Evolutionary conservation across 2,888 invertebrate species (phyloP).

Genomic region (Oligia latruncula): DNA sequence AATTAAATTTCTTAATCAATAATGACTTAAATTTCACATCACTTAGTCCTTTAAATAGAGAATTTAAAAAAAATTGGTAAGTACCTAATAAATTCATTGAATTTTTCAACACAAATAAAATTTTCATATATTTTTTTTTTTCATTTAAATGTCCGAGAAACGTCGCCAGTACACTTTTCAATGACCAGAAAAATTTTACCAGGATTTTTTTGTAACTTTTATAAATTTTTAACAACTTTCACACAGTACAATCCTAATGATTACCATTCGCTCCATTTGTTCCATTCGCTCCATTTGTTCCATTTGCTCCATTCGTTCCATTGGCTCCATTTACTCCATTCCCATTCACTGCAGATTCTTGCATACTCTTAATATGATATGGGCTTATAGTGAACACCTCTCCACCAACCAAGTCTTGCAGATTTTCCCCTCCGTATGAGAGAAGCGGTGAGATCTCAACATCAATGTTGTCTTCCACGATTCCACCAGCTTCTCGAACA

Average conservation of each 20-base stretch:
- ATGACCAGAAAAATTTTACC: neutral
- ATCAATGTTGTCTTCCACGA: conserved; percentile 91
- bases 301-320: conserved; percentile 83
- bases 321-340: conserved; percentile 81
- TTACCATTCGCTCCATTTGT: conserved; percentile 66
- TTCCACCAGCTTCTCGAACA: conserved; percentile 95
- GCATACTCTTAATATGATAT: conserved; percentile 89
- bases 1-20: conserved; percentile 54
- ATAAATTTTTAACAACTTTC: conserved; percentile 16
- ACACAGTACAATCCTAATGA: conserved; percentile 68
- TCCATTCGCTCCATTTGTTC: conserved; percentile 63
- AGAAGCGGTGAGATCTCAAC: conserved; percentile 98
- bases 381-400: conserved; percentile 92
- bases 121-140: neutral
- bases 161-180: neutral
- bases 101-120: conserved; percentile 12
- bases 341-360: conserved; percentile 80
- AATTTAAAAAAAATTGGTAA: neutral
- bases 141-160: neutral
- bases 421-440: conserved; percentile 97
- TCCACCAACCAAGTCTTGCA: conserved; percentile 91
- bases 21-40: conserved; percentile 64
- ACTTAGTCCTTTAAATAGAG: conserved; percentile 45
- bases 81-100: neutral
- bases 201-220: conserved; percentile 18